Base-by-base conservation (phyloP, 1,140 invertebrate species). In the Ceratosolen solmsi region DNA sequence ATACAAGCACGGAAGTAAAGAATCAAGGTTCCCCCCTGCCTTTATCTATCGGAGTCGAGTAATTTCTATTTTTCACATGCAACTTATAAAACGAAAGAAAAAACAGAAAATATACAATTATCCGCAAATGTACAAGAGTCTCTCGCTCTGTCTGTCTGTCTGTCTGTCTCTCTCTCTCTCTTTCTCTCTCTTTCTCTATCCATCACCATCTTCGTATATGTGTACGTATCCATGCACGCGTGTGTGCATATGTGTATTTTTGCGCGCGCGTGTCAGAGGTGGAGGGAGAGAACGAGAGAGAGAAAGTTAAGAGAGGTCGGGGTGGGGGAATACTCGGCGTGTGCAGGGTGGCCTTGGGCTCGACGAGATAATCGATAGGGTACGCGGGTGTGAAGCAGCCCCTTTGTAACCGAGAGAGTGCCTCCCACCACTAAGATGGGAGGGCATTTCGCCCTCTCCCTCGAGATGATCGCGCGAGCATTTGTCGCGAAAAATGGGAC, bases 331-430 rank as follows among this genome's bases (percentile, higher is more conserved):
- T 17, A 49, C 22, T 51, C 15, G 46, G 70, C 70, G 70, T 68
- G 63, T 68, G 63, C 38, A 51, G 33, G 70, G 4, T 72, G 70
- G 70, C 70, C 70, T 72, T 72, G 70, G 70, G 70, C 70, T 22
- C 30, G 76, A 76, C 5, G 71, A 73, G 51, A 54, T 71, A 82
- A 63, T 58, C 36, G 41, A 75, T 75, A 71, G 22, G 41, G 27
- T 38, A n/a, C 25, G 22, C 41, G 74, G 33, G 33, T 8, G 41
- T 74, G 81, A 79, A 49, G 72, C 25, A 75, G 41, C n/a, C 70
- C 70, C 46, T 72, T 25, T 46, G 70, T 49, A 20, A 30, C 20
- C 2, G 20, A 54, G 51, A 11, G 51, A 54, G 51, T 17, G 51
- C 5, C 22, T 70, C 17, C 15, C 5, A 20, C 5, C 30, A 4